Evolutionary conservation across 2,888 invertebrate species (phyloP).

Genomic region (Sinohyriopsis cumingii): DNA sequence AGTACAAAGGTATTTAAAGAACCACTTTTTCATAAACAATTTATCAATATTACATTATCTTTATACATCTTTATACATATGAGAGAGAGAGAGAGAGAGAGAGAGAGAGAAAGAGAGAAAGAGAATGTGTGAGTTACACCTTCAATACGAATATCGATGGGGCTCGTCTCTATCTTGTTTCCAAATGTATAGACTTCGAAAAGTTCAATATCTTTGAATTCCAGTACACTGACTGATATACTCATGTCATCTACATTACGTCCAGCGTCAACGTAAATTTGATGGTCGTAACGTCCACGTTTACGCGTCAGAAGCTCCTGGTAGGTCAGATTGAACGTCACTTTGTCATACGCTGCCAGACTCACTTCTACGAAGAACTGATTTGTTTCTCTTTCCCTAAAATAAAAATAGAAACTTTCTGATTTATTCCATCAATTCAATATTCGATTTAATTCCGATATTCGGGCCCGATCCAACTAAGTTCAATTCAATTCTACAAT

Average conservation of each 20-base stretch:
- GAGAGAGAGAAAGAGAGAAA: no score
- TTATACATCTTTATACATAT: no score
- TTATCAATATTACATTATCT: no score
- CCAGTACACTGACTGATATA: constrained; percentile 78
- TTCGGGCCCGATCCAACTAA: no score
- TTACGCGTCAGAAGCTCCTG: constrained; percentile 80
- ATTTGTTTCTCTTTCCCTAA: constrained; percentile 77
- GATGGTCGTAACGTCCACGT: constrained; percentile 79
- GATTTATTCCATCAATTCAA: no score
- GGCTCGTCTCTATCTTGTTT: constrained; percentile 4
- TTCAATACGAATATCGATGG: no score
- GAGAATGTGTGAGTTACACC: no score
- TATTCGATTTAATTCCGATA: no score
- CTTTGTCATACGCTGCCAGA: constrained; percentile 77
- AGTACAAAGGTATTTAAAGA: no score
- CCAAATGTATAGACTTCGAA: constrained; percentile 79
- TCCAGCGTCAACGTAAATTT: constrained; percentile 80
- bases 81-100: no score
- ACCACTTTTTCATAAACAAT: no score
- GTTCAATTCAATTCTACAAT: no score
- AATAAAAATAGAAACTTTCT: not conserved
- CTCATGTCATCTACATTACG: constrained; percentile 77
- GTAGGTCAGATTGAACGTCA: constrained; percentile 80
- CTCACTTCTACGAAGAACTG: constrained; percentile 81
- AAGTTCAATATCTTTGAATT: constrained; percentile 76